A percentile compares a stretch with the other conserved stretches of the same genome.
phyloP scores from a whole-genome alignment of 2,888 invertebrate species.

The Ochlodes sylvanus region DNA sequence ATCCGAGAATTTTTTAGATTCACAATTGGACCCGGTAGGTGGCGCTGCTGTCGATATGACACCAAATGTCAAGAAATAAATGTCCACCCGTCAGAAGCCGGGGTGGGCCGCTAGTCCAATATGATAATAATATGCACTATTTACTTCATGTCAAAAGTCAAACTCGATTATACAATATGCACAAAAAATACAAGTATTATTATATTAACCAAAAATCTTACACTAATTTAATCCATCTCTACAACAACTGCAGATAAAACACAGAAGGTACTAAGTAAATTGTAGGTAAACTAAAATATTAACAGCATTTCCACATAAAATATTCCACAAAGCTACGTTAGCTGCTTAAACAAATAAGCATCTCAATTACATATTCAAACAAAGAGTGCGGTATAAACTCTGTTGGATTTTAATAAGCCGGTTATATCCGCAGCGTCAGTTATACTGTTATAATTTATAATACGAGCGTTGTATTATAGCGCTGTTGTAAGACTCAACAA shows the following conservation, averaged over 20 bases:
- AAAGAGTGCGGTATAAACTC: constrained; percentile 57
- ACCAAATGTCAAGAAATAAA: no score
- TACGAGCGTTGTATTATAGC: constrained; percentile 66
- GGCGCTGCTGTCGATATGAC: no score
- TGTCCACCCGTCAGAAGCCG: no score
- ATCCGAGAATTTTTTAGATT: no score
- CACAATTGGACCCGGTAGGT: no score
- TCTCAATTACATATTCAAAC: constrained; percentile 64
- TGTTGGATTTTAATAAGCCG: constrained; percentile 66
- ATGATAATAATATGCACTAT: no score
- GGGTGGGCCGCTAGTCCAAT: no score
- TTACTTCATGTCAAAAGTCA: no score
- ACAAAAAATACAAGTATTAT: no score
- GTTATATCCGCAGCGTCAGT: constrained; percentile 60
- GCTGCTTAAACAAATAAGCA: constrained; percentile 58
- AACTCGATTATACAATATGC: no score
- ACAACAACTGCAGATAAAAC: constrained; percentile 17
- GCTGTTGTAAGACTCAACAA: constrained; percentile 63
- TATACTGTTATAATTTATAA: constrained; percentile 47
- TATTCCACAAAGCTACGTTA: constrained; percentile 49
- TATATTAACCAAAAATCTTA: no score
- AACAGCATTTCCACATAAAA: constrained; percentile 30
- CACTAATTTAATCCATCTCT: no score
- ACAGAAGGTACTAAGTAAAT: constrained; percentile 27
- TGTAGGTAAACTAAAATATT: constrained; percentile 33